A percentile compares a stretch with the other conserved stretches of the same genome.
phyloP scores from a whole-genome alignment of 2,888 invertebrate genomes.

The Nudaria mundana region DNA sequence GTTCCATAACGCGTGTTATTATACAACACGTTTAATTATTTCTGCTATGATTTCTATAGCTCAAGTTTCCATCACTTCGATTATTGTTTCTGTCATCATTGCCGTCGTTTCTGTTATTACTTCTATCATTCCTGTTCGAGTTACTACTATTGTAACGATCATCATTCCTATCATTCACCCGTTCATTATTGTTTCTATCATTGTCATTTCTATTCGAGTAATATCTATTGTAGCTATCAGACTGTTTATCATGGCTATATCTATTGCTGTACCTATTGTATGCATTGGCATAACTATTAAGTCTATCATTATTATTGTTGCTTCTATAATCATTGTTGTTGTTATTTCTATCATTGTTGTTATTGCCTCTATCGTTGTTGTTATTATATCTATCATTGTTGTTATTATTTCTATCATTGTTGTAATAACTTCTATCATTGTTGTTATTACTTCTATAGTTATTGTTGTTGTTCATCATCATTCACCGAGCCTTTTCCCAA shows the following conservation, averaged over 20 bases:
- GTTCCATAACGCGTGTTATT: too few relatives aligned
- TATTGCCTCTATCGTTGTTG: background rate
- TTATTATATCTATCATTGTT: background rate
- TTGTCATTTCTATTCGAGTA: background rate
- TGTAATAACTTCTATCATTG: too few relatives aligned
- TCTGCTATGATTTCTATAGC: background rate
- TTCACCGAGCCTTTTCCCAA: too few relatives aligned
- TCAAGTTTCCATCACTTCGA: background rate
- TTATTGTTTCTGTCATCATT: background rate
- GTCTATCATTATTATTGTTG: background rate
- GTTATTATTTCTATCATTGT: background rate
- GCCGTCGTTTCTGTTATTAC: background rate
- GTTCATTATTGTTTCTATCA: background rate
- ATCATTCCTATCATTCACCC: background rate
- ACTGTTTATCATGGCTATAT: too few relatives aligned
- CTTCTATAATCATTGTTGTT: background rate
- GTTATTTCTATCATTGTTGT: background rate
- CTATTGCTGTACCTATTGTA: background rate
- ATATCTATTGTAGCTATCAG: background rate
- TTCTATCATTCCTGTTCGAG: background rate
- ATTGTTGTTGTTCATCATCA: too few relatives aligned
- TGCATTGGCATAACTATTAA: background rate
- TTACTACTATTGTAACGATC: background rate
- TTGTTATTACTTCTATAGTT: background rate
- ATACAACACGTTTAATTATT: too few relatives aligned